Evolutionary conservation across 2,113 vertebrate species (phyloP).

Genomic region (Peucedramus taeniatus): DNA sequence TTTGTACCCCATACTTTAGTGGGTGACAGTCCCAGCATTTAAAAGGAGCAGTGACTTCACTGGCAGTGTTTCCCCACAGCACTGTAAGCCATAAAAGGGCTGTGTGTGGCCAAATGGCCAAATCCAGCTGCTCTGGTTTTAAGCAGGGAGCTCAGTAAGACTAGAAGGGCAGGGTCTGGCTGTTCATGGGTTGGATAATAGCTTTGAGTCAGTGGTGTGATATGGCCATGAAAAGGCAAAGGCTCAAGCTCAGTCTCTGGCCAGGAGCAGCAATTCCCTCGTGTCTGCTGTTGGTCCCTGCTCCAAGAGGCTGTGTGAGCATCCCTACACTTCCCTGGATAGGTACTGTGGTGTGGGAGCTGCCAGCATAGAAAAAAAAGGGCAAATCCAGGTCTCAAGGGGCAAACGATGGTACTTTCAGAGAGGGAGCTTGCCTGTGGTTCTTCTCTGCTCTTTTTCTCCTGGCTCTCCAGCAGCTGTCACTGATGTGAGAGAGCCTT

Average conservation of each 20-base stretch:
- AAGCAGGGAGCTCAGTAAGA: background rate
- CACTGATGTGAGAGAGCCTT: background rate
- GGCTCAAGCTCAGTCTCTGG: background rate
- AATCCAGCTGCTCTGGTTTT: background rate
- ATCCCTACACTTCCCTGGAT: background rate
- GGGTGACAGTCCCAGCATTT: background rate
- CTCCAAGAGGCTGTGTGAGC: background rate
- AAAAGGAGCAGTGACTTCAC: background rate
- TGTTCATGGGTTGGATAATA: background rate
- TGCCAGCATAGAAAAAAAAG: background rate
- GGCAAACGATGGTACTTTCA: background rate
- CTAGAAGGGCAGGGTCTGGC: background rate
- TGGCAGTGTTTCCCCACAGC: background rate
- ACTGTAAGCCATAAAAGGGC: background rate
- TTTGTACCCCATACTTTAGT: background rate
- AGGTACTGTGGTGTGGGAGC: rapidly evolving
- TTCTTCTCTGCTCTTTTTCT: background rate
- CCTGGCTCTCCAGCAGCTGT: background rate
- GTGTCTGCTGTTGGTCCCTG: background rate
- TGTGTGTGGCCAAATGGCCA: background rate
- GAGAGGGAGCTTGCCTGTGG: rapidly evolving
- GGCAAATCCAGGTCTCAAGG: background rate
- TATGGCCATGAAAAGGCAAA: background rate
- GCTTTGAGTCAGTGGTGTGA: rapidly evolving
- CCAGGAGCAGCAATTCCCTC: background rate